Evolutionary conservation across 1,140 invertebrate genomes (phyloP), one percentile per base, ranked within the genome.

Genomic region (Microplitis demolitor): DNA sequence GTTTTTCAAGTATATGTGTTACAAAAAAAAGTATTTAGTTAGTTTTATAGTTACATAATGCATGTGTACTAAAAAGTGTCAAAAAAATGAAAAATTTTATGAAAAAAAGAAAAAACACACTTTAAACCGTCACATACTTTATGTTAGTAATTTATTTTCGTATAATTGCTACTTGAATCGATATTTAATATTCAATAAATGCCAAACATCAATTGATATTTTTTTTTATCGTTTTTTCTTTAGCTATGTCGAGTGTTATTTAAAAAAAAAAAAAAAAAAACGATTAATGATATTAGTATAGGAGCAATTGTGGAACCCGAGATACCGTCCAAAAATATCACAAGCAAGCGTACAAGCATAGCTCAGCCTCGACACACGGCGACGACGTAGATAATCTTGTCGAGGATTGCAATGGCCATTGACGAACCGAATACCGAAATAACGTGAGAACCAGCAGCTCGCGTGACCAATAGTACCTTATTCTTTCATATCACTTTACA

Each of bases 351-450:
- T 50, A 37, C 37, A 45, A 13, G n/a, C n/a, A 39, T 50, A 67
- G 50, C 45, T 24, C 34, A 11, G 13, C 13, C 31, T 53, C 50
- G 50, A 5, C 39, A 45, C 39, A 45, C 11, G n/a, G 16, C 62
- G 51, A 31, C 24, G 3, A 16, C n/a, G 50, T 34, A 67, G 66
- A 67, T 67, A 67, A 67, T 67, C 37, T 64, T 50, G 54, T 56
- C 50, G 69, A 66, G 67, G 67, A 69, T 60, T 67, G 62, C 61
- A 66, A 67, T 53, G 39, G 51, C 63, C 62, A 64, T 71, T 60
- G 71, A 72, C 58, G 71, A 60, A 53, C 66, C 16, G 45, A 74
- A 74, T 50, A 53, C 66, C 16, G 45, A 74, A 74, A 74, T 74
- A 74, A 74, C 71, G 54, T 31, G 3, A 54, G 68, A 63, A 74